Conservation (phyloP, 2,888 invertebrate species). For the Drosophila sordidula region DNA sequence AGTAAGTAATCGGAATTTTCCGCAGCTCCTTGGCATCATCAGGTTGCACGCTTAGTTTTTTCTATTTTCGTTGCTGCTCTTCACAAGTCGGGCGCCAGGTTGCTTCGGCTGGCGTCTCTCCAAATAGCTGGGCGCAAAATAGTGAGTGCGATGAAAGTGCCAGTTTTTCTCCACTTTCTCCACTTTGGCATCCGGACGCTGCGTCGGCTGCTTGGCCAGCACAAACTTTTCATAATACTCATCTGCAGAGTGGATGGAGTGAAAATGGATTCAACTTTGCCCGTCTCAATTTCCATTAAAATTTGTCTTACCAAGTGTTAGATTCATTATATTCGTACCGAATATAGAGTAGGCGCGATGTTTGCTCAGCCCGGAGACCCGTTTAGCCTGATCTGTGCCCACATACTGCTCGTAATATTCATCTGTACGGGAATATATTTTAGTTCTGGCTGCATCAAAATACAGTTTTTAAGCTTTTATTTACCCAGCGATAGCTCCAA, state of each 20-base stretch:
- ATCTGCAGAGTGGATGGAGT: background rate
- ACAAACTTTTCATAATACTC: conserved; percentile 22
- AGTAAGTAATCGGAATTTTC: background rate
- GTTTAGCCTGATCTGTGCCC: too few relatives aligned
- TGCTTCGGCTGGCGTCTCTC: conserved; percentile 8
- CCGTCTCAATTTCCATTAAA: conserved; percentile 1
- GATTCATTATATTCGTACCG: conserved; percentile 2
- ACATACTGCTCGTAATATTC: conserved; percentile 18
- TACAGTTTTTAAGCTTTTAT: background rate
- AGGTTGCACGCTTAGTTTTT: conserved; percentile 15
- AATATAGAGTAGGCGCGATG: background rate
- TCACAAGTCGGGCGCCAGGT: background rate
- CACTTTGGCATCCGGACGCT: background rate
- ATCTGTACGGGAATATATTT: background rate
- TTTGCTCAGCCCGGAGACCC: too few relatives aligned
- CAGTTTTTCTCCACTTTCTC: background rate
- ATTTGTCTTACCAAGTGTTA: conserved; percentile 24
- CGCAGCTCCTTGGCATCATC: conserved; percentile 17
- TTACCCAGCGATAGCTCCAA: conserved; percentile 11
- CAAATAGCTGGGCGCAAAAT: conserved; percentile 22
- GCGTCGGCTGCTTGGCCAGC: conserved; percentile 1
- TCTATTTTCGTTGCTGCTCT: background rate
- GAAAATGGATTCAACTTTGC: background rate
- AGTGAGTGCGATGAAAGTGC: conserved; percentile 22
- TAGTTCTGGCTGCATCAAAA: too few relatives aligned